Conservation (phyloP, 2,888 invertebrate genomes). For the Petrolisthes manimaculis region DNA sequence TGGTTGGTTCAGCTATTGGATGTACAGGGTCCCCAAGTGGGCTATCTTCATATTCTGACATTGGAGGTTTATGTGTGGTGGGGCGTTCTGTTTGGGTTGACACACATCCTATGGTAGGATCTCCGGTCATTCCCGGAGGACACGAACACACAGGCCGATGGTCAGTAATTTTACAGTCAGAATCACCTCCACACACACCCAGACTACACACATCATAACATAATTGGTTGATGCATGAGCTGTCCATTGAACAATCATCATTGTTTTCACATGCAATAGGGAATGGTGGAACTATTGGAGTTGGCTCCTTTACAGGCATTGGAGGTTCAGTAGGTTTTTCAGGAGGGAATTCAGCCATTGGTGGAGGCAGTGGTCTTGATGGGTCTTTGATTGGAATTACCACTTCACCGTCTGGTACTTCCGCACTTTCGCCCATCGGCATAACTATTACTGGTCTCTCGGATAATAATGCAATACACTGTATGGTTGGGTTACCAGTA, state of each 20-base stretch:
- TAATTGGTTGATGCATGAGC: conserved; percentile 80
- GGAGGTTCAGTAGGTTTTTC: neutral
- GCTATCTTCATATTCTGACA: conserved; percentile 22
- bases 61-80: conserved; percentile 21
- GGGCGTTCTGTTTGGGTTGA: conserved; percentile 33
- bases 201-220: conserved; percentile 83
- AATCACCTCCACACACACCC: conserved; percentile 79
- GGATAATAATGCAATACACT: conserved; percentile 46
- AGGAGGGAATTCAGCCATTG: conserved; percentile 23
- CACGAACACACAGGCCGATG: conserved; percentile 78
- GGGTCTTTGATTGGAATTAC: neutral
- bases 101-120: conserved; percentile 83
- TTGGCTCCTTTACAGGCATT: conserved; percentile 7
- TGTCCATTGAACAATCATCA: conserved; percentile 80
- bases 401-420: neutral
- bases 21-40: conserved; percentile 28
- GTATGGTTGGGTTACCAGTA: conserved; percentile 68
- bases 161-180: conserved; percentile 82
- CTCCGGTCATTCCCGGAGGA: conserved; percentile 81
- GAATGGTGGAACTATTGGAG: conserved; percentile 41
- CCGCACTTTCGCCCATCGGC: conserved; percentile 24
- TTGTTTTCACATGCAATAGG: conserved; percentile 56
- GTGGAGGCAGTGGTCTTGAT: conserved; percentile 19
- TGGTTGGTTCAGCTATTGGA: conserved; percentile 36
- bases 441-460: conserved; percentile 11